phyloP scores from a whole-genome alignment of 2,113 vertebrate species.

The Hippoglossus stenolepis region DNA sequence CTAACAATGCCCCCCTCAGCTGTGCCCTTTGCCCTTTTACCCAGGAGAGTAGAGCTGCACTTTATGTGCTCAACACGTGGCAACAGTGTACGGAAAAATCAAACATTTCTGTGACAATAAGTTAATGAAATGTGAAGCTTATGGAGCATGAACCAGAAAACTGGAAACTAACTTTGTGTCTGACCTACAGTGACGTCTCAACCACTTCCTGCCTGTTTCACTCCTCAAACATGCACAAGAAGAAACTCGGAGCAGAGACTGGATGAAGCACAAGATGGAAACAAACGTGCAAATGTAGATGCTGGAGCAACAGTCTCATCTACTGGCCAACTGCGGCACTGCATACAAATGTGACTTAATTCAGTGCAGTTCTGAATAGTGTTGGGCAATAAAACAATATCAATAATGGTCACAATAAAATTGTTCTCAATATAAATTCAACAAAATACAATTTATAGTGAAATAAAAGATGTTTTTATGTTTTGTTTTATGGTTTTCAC shows the following conservation, averaged over 20 bases:
- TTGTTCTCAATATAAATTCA: too few relatives aligned
- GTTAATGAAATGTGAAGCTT: not conserved
- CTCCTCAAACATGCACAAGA: not conserved
- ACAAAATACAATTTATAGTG: too few relatives aligned
- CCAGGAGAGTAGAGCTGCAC: constrained; percentile 6
- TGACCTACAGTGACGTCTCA: too few relatives aligned
- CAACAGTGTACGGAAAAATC: not conserved
- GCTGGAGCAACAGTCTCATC: constrained; percentile 56
- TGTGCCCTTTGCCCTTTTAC: constrained; percentile 52
- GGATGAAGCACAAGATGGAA: not conserved
- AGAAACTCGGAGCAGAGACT: not conserved
- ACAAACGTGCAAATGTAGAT: not conserved
- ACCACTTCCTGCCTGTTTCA: not conserved
- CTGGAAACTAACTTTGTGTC: not conserved
- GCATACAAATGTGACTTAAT: not conserved
- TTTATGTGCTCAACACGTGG: not conserved
- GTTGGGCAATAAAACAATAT: not conserved
- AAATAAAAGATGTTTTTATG: too few relatives aligned
- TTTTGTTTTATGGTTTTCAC: too few relatives aligned
- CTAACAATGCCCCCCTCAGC: constrained; percentile 65
- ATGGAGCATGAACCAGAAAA: not conserved
- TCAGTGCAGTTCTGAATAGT: not conserved
- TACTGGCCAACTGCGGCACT: not conserved
- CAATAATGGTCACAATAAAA: not conserved
- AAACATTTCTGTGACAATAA: too few relatives aligned